These are phyloP conservation scores for Lepidurus arcticus DNA, from an alignment of 1,140 invertebrate species.

Conservation along the genomic window DNA sequence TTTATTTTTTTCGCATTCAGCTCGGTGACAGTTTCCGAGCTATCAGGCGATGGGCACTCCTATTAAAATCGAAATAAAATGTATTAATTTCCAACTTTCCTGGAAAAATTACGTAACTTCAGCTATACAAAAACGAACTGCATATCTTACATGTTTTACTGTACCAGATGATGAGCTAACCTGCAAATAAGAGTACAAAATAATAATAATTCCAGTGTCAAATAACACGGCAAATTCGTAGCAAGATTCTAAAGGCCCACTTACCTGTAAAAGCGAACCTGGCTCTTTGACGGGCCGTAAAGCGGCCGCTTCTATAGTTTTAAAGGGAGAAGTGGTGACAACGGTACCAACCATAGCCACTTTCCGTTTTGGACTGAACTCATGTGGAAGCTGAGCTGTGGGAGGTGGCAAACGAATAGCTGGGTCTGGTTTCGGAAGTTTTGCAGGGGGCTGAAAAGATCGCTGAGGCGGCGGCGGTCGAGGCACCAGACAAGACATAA, in stretches of 20 bases:
- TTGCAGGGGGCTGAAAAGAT: not conserved
- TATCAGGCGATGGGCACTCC: not conserved
- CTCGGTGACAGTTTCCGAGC: not conserved
- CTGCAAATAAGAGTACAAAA: not conserved
- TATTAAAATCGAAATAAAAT: not conserved
- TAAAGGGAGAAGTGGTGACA: not conserved
- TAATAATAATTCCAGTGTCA: not conserved
- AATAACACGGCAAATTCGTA: not conserved
- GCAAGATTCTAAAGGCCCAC: not conserved
- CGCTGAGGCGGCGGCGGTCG: conserved; percentile 4
- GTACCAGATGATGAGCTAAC: not conserved
- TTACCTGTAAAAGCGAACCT: not conserved
- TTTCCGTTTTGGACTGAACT: not conserved
- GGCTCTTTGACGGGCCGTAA: not conserved
- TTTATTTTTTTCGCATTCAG: not conserved
- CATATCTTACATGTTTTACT: too few species aligned
- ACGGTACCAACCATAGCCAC: not conserved
- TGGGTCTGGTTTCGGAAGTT: not conserved
- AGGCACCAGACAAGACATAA: not conserved
- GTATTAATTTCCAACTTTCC: not conserved
- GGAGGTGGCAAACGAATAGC: not conserved
- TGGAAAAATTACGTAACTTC: not conserved
- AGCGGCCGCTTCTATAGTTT: not conserved
- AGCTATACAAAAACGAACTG: too few species aligned
- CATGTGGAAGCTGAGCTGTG: not conserved